These are phyloP conservation scores for Lasius fuliginosus DNA, from an alignment of 2,888 invertebrate species.

Conservation along the genomic window DNA sequence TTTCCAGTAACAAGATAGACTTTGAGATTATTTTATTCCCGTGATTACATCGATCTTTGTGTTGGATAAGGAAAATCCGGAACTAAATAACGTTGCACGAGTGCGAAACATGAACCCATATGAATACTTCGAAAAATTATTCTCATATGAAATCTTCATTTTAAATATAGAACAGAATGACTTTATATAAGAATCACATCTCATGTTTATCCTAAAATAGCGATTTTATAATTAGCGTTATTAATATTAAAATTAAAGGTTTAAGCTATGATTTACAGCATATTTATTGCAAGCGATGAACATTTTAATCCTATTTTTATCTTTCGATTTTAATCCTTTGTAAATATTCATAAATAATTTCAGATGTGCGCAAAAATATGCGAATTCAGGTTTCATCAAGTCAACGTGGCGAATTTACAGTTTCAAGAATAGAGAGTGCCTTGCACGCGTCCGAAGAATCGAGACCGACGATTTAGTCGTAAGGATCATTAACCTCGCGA, in stretches of 20 bases:
- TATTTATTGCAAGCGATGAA: background rate
- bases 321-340: background rate
- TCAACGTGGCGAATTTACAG: conserved; percentile 32
- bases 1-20: conserved; percentile 7
- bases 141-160: background rate
- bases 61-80: conserved; percentile 8
- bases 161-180: background rate
- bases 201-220: background rate
- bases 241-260: background rate
- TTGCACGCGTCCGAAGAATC: background rate
- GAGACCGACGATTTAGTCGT: conserved; percentile 46
- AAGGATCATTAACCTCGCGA: conserved; percentile 36
- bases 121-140: no score
- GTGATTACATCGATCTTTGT: conserved; percentile 7
- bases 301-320: background rate
- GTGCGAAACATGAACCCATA: background rate
- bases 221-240: background rate
- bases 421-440: conserved; percentile 28
- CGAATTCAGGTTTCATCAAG: conserved; percentile 10
- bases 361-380: background rate
- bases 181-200: background rate
- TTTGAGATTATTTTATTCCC: conserved; percentile 2
- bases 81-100: background rate
- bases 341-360: background rate
- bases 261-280: background rate